These are phyloP conservation scores for Heteromurus nitidus DNA, from an alignment of 2,888 invertebrate genomes.

Conservation along the genomic window DNA sequence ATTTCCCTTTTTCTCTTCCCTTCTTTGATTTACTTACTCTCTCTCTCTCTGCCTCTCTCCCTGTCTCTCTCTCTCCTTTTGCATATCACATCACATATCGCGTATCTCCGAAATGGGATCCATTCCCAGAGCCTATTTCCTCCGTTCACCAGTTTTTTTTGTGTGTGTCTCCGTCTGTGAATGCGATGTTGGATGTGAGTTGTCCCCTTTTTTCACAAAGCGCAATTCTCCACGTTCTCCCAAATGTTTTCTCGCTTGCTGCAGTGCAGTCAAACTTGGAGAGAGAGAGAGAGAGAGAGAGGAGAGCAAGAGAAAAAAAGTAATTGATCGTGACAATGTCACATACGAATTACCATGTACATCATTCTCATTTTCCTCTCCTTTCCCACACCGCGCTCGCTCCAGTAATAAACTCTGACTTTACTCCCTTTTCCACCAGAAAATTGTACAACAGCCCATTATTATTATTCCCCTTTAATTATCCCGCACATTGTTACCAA, in stretches of 20 bases:
- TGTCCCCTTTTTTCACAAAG: too few species aligned
- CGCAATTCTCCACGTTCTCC: constrained; percentile 30
- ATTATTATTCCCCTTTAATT: constrained; percentile 21
- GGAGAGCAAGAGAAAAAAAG: too few species aligned
- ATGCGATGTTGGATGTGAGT: too few species aligned
- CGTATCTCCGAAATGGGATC: constrained; percentile 21
- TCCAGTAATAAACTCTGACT: constrained; percentile 46
- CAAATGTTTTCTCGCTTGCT: constrained; percentile 3
- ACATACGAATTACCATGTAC: constrained; percentile 38
- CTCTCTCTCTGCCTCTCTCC: constrained; percentile 12
- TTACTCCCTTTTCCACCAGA: background rate
- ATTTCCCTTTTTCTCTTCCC: background rate
- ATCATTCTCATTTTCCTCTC: constrained; percentile 33
- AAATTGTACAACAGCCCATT: background rate
- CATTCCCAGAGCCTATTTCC: background rate
- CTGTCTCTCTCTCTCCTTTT: constrained; percentile 21
- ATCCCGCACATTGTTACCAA: background rate
- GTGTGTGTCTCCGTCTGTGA: background rate
- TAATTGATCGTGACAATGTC: constrained; percentile 60
- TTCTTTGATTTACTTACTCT: constrained; percentile 35
- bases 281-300: too few species aligned
- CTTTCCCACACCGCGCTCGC: too few species aligned
- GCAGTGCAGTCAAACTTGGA: background rate
- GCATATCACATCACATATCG: constrained; percentile 26
- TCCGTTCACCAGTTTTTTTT: background rate